Percentiles rank a stretch among this genome's conserved stretches.
phyloP scores from a whole-genome alignment of 2,113 vertebrate species.

The Acinonyx jubatus region DNA sequence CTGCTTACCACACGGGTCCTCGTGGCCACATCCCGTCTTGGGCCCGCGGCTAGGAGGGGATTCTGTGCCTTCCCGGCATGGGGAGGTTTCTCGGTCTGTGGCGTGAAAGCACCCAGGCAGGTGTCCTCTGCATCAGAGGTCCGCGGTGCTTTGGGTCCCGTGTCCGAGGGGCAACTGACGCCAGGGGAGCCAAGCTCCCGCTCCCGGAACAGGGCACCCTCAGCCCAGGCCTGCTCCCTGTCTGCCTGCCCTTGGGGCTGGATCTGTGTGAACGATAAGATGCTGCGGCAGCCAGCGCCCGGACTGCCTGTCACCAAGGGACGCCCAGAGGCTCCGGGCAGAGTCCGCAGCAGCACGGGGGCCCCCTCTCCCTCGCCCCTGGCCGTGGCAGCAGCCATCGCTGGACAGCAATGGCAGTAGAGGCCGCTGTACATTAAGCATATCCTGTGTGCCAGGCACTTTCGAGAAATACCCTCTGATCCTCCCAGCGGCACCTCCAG shows the following conservation, averaged over 20 bases:
- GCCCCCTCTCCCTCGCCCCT: background rate
- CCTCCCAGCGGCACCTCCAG: background rate
- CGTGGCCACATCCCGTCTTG: fast-evolving
- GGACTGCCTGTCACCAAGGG: background rate
- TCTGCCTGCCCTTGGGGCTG: background rate
- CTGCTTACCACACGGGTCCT: background rate
- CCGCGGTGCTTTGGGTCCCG: background rate
- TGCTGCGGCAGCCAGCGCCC: background rate
- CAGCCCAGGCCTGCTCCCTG: background rate
- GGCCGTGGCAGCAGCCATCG: background rate
- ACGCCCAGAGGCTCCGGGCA: too few relatives aligned
- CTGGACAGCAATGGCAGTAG: background rate
- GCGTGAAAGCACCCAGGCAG: background rate
- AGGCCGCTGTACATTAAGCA: background rate
- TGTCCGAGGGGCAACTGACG: background rate
- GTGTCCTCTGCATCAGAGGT: background rate
- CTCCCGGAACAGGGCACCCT: background rate
- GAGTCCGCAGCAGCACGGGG: background rate
- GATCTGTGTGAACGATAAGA: background rate
- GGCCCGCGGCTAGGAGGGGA: fast-evolving
- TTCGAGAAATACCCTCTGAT: background rate
- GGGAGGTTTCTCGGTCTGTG: background rate
- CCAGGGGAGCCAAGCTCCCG: background rate
- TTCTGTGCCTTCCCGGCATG: background rate
- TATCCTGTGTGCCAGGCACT: background rate